Evolutionary conservation across 2,888 invertebrate species (phyloP), one percentile per base, ranked within the genome.

Genomic region (Scaeva pyrastri): DNA sequence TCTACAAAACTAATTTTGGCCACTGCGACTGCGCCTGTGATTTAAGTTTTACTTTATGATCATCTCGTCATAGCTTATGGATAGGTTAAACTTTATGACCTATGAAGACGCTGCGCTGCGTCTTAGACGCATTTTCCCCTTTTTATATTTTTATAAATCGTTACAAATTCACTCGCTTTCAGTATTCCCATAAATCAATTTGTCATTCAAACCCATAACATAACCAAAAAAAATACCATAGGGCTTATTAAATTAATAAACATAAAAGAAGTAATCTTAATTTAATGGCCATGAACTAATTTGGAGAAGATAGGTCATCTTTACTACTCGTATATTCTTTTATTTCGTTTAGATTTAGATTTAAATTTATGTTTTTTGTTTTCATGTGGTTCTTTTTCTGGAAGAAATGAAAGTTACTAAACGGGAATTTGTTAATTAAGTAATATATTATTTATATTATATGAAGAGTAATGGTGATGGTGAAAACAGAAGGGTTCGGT

Each of bases 221-320:
- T 21, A 52, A 16, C 5, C 23, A 11, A 45, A 10, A 45, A 23
- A 19, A 1, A n/a, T 19, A 41, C 8, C 14, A 11, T 21, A 19
- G 8, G 10, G 1, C 21, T 52, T 2, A 0, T 5, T 5, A 0
- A 21, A n/a, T n/a, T n/a, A 2, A 23, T 0, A 50, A 21, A 41
- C 41, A 21, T n/a, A 39, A 16, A 39, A 39, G 14, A n/a, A 26
- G 10, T n/a, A 43, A 60, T 43, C 62, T 62, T n/a, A 0, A 45
- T 26, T 64, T 64, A 64, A 64, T 64, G 62, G 26, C 16, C 62
- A 64, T 64, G 62, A 64, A 64, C 62, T 45, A 64, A 64, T 64
- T 64, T 45, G 21, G 26, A 11, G 16, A 21, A 64, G 62, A 45
- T 26, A 21, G 62, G 62, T 45, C 26, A 45, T 45, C 16, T 39